These are phyloP conservation scores for Agrochola lota DNA, from an alignment of 2,888 invertebrate species.

Conservation along the genomic window DNA sequence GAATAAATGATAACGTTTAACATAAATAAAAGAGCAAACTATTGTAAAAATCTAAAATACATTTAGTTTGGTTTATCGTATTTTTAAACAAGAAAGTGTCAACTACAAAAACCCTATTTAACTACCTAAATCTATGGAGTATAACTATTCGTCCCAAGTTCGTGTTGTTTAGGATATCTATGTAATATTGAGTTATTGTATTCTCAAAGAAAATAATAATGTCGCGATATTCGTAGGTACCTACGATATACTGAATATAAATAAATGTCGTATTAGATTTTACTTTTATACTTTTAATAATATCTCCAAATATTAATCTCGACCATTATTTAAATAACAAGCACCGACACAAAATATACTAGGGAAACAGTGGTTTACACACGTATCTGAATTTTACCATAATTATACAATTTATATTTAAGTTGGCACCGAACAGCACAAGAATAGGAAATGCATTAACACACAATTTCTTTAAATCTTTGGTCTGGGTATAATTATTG, in stretches of 20 bases:
- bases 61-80: too few species aligned
- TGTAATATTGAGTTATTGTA: not conserved
- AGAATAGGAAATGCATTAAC: constrained; percentile 75
- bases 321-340: constrained; percentile 71
- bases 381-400: constrained; percentile 70
- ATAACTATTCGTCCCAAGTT: not conserved
- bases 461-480: constrained; percentile 82
- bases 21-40: too few species aligned
- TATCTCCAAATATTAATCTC: constrained; percentile 72
- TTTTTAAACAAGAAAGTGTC: too few species aligned
- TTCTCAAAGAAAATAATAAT: constrained; percentile 7
- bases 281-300: constrained; percentile 66
- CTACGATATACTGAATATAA: constrained; percentile 31
- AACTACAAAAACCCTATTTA: too few species aligned
- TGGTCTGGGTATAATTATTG: constrained; percentile 85
- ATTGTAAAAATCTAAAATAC: too few species aligned
- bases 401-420: constrained; percentile 71
- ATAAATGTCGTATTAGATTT: constrained; percentile 46
- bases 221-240: not conserved
- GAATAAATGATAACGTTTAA: too few species aligned
- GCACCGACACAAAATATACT: constrained; percentile 72
- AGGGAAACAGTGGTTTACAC: constrained; percentile 71
- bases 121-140: too few species aligned
- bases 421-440: constrained; percentile 83
- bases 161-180: not conserved